Evolutionary conservation across 2,797 vertebrate genomes (phyloP).

Genomic region (Gephyroberyx darwinii): DNA sequence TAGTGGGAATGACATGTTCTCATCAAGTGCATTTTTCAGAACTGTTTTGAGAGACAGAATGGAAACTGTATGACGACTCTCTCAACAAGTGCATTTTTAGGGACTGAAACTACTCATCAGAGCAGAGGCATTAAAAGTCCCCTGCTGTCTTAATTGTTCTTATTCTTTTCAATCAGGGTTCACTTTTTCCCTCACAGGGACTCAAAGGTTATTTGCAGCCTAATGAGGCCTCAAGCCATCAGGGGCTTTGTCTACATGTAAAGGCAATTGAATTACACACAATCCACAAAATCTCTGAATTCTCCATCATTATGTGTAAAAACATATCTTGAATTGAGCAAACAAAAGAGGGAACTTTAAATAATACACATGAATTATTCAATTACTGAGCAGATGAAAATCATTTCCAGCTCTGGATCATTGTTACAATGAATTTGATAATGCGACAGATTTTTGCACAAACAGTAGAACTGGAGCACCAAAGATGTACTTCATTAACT

Average conservation of each 20-base stretch:
- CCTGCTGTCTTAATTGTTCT: conserved; percentile 31
- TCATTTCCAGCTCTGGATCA: background rate
- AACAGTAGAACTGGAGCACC: background rate
- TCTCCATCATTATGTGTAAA: conserved; percentile 1
- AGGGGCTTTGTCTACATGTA: conserved; percentile 1
- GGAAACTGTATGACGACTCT: too few species aligned
- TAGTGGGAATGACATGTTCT: background rate
- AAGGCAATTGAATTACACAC: conserved; percentile 16
- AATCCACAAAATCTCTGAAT: conserved; percentile 1
- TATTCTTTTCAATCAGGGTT: conserved; percentile 15
- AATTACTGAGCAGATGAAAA: background rate
- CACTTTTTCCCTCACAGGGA: conserved; percentile 39
- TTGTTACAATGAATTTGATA: background rate
- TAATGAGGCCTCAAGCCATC: conserved; percentile 5
- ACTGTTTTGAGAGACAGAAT: background rate
- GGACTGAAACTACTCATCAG: background rate
- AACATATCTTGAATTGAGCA: background rate
- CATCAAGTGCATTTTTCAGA: background rate
- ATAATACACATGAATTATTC: background rate
- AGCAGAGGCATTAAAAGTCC: conserved; percentile 6
- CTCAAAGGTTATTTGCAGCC: conserved; percentile 47
- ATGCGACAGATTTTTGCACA: background rate
- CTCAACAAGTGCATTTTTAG: too few species aligned
- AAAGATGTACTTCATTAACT: background rate
- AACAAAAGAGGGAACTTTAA: background rate